A percentile compares a stretch with the other conserved stretches of the same genome.
phyloP scores from a whole-genome alignment of 2,888 invertebrate species.

The Anagyrus pseudococci region DNA sequence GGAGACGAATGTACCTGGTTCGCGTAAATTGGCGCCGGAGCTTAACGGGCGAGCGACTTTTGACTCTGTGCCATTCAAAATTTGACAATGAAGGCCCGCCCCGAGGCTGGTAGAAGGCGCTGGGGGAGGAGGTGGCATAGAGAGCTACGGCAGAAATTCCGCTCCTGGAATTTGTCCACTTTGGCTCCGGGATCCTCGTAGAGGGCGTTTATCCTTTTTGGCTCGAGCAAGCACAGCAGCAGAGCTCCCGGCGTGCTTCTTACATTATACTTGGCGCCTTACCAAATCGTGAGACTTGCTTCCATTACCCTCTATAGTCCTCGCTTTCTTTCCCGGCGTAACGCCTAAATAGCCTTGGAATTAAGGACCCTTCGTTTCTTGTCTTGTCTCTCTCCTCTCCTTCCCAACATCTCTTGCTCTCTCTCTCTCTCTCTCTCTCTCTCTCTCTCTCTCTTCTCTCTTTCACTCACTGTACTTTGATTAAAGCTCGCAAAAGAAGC shows the following conservation, averaged over 20 bases:
- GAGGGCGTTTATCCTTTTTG: background rate
- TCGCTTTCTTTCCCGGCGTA: too few species aligned
- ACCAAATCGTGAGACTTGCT: conserved; percentile 5
- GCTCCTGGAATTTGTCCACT: conserved; percentile 10
- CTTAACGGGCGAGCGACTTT: background rate
- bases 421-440: conserved; percentile 12
- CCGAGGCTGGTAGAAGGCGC: too few species aligned
- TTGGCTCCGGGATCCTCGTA: conserved; percentile 9
- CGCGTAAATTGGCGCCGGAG: background rate
- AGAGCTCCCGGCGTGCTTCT: background rate
- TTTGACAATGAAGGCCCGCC: background rate
- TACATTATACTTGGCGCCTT: conserved; percentile 10
- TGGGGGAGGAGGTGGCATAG: background rate
- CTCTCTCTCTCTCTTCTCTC: conserved; percentile 18
- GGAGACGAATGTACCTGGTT: background rate
- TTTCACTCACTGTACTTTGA: conserved; percentile 6
- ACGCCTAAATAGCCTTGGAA: background rate
- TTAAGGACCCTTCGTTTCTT: background rate
- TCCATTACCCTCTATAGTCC: background rate
- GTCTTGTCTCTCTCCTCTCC: background rate
- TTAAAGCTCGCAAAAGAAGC: too few species aligned
- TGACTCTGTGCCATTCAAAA: conserved; percentile 20
- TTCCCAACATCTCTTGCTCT: conserved; percentile 1
- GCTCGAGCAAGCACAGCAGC: background rate
- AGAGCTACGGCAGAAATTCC: conserved; percentile 1